These are phyloP conservation scores for Hirtodrosophila trivittata DNA, from an alignment of 2,888 invertebrate species.

Conservation along the genomic window DNA sequence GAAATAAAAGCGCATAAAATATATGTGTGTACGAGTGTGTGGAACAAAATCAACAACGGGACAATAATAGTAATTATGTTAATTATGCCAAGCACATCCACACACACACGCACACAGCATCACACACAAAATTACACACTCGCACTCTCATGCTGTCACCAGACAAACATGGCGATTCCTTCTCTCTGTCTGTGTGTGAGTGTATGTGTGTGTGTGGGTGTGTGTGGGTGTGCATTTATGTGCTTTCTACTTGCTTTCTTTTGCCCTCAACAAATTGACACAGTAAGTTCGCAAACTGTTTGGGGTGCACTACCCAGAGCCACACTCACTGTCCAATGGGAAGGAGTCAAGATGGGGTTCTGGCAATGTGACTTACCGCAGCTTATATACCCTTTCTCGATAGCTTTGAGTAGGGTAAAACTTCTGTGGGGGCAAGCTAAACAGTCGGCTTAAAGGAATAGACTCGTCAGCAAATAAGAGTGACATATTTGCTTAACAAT, in stretches of 20 bases:
- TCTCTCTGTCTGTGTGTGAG: slow-evolving; percentile 12
- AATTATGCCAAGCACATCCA: slow-evolving; percentile 59
- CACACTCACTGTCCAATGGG: slow-evolving; percentile 24
- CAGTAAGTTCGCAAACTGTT: slow-evolving; percentile 56
- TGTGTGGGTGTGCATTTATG: slow-evolving; percentile 14
- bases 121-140: not conserved
- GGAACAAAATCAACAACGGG: slow-evolving; percentile 73
- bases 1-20: slow-evolving; percentile 53
- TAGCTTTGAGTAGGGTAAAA: not conserved
- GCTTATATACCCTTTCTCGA: slow-evolving; percentile 7
- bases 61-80: slow-evolving; percentile 79
- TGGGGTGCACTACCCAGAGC: slow-evolving; percentile 9
- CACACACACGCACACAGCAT: no score
- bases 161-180: slow-evolving; percentile 37
- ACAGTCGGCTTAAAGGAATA: no score
- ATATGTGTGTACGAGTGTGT: slow-evolving; percentile 46
- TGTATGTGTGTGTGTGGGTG: slow-evolving; percentile 5
- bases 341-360: slow-evolving; percentile 7
- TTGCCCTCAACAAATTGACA: slow-evolving; percentile 59
- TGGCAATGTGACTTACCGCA: not conserved
- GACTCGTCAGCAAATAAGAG: no score
- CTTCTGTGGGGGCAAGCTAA: no score
- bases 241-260: slow-evolving; percentile 33
- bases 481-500: no score
- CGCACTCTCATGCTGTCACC: slow-evolving; percentile 18